Conservation (phyloP, 1,140 invertebrate genomes). For the Drosophila kurseongensis region DNA sequence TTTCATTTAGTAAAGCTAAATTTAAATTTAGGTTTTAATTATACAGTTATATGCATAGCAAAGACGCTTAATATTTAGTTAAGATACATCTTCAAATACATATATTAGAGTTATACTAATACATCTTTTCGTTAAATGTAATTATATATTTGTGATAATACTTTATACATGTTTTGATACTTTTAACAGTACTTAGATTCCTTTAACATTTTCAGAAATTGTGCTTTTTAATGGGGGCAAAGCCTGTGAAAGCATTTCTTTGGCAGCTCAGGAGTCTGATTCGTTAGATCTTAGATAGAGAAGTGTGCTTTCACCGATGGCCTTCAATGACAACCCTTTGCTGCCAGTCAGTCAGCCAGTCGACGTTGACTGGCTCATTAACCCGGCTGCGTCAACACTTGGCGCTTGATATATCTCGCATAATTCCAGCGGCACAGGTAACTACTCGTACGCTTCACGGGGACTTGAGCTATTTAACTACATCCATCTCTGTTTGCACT, state of each 20-base stretch:
- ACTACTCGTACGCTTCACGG: constrained; percentile 54
- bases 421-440: constrained; percentile 43
- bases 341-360: constrained; percentile 12
- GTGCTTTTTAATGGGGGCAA: neutral
- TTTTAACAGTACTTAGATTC: no score
- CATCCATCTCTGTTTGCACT: constrained; percentile 54
- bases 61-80: no score
- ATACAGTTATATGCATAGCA: no score
- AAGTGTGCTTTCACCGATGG: neutral
- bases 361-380: constrained; percentile 60
- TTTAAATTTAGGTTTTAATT: no score
- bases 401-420: constrained; percentile 33
- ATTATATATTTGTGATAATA: no score
- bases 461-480: constrained; percentile 75
- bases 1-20: neutral
- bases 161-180: no score
- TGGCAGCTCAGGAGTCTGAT: neutral
- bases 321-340: constrained; percentile 10
- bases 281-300: neutral
- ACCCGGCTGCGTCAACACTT: constrained; percentile 65
- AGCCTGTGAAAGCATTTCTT: neutral
- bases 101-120: no score
- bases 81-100: no score
- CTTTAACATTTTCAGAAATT: no score
- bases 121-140: no score